Evolutionary conservation across 2,113 vertebrate species (phyloP), one percentile per base, ranked within the genome.

Genomic region (Coturnix japonica): DNA sequence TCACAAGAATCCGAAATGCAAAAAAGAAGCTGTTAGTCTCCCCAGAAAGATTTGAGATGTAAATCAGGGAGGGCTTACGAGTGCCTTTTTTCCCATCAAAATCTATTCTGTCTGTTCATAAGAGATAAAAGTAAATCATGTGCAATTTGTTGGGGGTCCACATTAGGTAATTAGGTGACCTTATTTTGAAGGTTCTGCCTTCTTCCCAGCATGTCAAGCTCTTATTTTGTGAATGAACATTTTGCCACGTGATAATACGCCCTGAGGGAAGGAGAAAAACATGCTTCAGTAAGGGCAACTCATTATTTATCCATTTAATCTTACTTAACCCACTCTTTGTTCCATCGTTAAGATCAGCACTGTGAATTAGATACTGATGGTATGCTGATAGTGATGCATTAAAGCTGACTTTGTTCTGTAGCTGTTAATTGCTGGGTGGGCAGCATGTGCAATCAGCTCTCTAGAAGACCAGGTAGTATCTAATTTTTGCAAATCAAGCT

Each of bases 141-240:
- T 84, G 59, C 31, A 69, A 5, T 41, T 81, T n/a, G 28, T 61
- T 44, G 8, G 54, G 54, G 54, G 10, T 57, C 77, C 13, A 0
- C 33, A 8, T 41, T 87, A 57, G 37, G 44, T 57, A 63, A 46
- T 87, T 57, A 81, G 14, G 19, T 10, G 3, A 33, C n/a, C 37
- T 89, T 75, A 71, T 88, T 91, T 63, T 7, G 4, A 72, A 90
- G 75, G 47, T 49, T 87, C 64, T 18, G 2, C 88, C 86, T 83
- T 84, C 85, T 94, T 81, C 83, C 77, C 41, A 43, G 83, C 37
- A 88, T 85, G 81, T 86, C 76, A 89, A 30, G 31, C 73, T 91
- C 70, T 49, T 77, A 20, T 85, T 94, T 89, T 95, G 81, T 95
- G 88, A 95, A 94, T 93, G 95, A 93, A 46, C 74, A 9, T 46